phyloP scores from a whole-genome alignment of 2,113 vertebrate genomes.

The Hylia prasina region DNA sequence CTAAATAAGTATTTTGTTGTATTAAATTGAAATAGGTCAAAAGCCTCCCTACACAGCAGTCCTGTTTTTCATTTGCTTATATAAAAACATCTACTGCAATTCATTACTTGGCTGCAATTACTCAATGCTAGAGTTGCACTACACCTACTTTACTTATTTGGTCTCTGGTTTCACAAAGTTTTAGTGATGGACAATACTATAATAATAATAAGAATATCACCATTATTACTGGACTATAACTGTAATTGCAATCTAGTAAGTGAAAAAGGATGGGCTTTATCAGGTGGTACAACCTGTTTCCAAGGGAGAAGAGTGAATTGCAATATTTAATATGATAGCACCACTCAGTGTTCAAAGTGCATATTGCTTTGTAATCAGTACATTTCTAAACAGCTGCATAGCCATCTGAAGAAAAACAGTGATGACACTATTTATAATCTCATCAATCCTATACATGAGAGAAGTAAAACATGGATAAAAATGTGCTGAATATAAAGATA shows the following conservation, averaged over 20 bases:
- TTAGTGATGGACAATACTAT: neutral
- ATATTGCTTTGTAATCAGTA: neutral
- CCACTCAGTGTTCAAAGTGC: conserved; percentile 14
- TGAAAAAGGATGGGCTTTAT: neutral
- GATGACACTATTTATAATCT: neutral
- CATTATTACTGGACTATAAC: neutral
- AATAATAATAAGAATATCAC: neutral
- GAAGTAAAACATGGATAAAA: neutral
- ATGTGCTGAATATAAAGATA: neutral
- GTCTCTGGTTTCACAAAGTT: neutral
- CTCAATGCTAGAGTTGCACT: neutral
- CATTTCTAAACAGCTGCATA: neutral
- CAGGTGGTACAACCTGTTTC: neutral
- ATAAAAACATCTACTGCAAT: neutral
- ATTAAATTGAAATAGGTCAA: neutral
- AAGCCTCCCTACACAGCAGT: neutral
- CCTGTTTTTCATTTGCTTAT: neutral
- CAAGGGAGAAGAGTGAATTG: neutral
- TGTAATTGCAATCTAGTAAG: neutral
- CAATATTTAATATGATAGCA: neutral
- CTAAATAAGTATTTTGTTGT: neutral
- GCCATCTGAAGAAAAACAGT: neutral
- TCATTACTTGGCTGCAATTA: neutral
- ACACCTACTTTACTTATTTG: neutral
- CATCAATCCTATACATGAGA: neutral